A percentile compares a stretch with the other conserved stretches of the same genome.
These are phyloP conservation scores for Brachionus paranguensis DNA, from an alignment of 1,140 invertebrate species.

Conservation along the genomic window DNA sequence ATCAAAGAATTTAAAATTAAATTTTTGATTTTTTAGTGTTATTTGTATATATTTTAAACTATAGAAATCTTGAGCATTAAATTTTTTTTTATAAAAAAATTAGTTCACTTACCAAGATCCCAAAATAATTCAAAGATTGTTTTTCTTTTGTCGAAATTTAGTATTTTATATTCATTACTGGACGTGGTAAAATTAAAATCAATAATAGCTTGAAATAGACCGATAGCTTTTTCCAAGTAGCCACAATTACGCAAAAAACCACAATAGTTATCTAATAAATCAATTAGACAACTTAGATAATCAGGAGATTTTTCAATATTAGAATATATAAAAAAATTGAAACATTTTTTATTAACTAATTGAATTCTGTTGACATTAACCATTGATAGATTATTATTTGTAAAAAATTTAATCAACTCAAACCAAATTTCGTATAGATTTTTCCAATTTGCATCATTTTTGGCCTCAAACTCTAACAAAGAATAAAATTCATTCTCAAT, in stretches of 20 bases:
- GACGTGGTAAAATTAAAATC: constrained; percentile 17
- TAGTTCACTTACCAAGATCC: background rate
- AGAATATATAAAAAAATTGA: background rate
- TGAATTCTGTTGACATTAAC: background rate
- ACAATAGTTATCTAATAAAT: background rate
- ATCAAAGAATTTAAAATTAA: too few relatives aligned
- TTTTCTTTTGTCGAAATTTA: background rate
- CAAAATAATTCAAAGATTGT: background rate
- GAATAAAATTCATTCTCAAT: constrained; percentile 1
- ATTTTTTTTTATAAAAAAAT: background rate
- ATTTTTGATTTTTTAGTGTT: too few relatives aligned
- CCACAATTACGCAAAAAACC: background rate
- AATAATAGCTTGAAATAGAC: constrained; percentile 4
- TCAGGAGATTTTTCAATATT: background rate
- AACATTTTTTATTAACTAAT: background rate
- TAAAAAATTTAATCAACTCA: constrained; percentile 6
- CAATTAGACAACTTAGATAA: background rate
- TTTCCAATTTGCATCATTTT: background rate
- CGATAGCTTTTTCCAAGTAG: constrained; percentile 27
- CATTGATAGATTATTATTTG: background rate
- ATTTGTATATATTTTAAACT: too few relatives aligned
- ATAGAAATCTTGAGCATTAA: too few relatives aligned
- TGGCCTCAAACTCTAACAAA: background rate
- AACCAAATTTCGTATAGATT: constrained; percentile 26
- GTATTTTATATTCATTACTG: background rate